phyloP scores from a whole-genome alignment of 2,113 vertebrate species.

The Notothenia rossii region DNA sequence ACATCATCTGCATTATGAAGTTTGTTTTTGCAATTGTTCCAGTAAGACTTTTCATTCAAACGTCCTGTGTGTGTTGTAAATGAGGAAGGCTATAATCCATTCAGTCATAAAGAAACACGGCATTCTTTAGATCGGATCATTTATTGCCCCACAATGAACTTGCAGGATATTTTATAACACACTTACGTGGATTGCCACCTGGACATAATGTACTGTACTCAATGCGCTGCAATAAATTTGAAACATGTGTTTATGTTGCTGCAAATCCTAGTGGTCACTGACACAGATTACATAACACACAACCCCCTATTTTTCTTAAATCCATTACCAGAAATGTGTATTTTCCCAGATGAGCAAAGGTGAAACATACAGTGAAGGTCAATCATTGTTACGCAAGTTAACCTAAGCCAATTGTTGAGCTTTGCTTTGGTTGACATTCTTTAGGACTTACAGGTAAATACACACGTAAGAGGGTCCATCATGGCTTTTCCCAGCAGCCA shows the following conservation, averaged over 20 bases:
- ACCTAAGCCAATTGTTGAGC: constrained; percentile 6
- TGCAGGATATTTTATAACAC: neutral
- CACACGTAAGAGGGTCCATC: neutral
- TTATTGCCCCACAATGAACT: too few relatives aligned
- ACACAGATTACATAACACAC: constrained; percentile 11
- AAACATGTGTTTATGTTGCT: neutral
- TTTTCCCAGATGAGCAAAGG: neutral
- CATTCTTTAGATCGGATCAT: too few relatives aligned
- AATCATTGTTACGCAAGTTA: neutral
- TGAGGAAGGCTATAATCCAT: too few relatives aligned
- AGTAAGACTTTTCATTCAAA: too few relatives aligned
- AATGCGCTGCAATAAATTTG: constrained; percentile 13
- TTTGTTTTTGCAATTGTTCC: too few relatives aligned
- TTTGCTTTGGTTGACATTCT: neutral
- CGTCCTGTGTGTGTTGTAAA: too few relatives aligned
- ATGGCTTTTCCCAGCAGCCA: too few relatives aligned
- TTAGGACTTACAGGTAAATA: neutral
- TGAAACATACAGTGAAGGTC: neutral
- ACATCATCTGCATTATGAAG: too few relatives aligned
- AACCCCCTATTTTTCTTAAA: neutral
- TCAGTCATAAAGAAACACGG: too few relatives aligned
- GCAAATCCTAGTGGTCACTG: neutral
- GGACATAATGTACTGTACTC: constrained; percentile 22
- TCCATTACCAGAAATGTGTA: neutral
- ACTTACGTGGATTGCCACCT: constrained; percentile 37